A percentile compares a stretch with the other conserved stretches of the same genome.
Evolutionary conservation across 2,888 invertebrate species (phyloP).

Genomic region (Elysia crispata): DNA sequence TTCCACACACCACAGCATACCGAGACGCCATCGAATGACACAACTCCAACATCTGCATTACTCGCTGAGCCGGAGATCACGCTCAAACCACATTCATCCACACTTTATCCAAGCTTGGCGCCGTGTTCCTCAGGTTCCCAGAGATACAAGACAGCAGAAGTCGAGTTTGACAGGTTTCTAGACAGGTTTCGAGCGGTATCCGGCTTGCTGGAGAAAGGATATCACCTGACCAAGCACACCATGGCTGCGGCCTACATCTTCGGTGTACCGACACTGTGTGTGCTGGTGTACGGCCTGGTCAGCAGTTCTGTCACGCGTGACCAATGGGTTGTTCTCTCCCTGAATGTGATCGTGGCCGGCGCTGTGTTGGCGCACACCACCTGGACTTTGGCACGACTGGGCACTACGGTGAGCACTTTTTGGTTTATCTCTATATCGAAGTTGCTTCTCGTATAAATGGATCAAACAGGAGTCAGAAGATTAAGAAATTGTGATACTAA

Average conservation of each 20-base stretch:
- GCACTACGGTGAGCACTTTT: slow-evolving; percentile 17
- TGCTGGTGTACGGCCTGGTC: slow-evolving; percentile 30
- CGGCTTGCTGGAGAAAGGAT: slow-evolving; percentile 24
- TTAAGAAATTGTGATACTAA: too few relatives aligned
- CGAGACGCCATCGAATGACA: too few relatives aligned
- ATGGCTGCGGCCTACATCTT: slow-evolving; percentile 29
- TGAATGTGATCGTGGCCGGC: slow-evolving; percentile 17
- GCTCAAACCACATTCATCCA: too few relatives aligned
- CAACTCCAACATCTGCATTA: too few relatives aligned
- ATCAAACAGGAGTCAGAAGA: too few relatives aligned
- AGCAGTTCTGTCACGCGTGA: slow-evolving; percentile 18
- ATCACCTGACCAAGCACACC: slow-evolving; percentile 31
- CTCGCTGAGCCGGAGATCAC: too few relatives aligned
- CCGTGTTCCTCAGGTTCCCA: too few relatives aligned
- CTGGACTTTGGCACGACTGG: slow-evolving; percentile 34
- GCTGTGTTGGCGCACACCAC: slow-evolving; percentile 31
- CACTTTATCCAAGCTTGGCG: too few relatives aligned
- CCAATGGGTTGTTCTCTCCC: slow-evolving; percentile 23
- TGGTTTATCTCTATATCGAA: too few relatives aligned
- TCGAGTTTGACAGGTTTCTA: slow-evolving; percentile 28
- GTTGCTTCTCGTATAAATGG: too few relatives aligned
- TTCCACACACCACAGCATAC: too few relatives aligned
- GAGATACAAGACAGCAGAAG: neutral
- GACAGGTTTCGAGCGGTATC: slow-evolving; percentile 21
- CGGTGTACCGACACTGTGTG: slow-evolving; percentile 27